Evolutionary conservation across 2,113 vertebrate species (phyloP), one percentile per base, ranked within the genome.

Genomic region (Rhinopomastus cyanomelas): DNA sequence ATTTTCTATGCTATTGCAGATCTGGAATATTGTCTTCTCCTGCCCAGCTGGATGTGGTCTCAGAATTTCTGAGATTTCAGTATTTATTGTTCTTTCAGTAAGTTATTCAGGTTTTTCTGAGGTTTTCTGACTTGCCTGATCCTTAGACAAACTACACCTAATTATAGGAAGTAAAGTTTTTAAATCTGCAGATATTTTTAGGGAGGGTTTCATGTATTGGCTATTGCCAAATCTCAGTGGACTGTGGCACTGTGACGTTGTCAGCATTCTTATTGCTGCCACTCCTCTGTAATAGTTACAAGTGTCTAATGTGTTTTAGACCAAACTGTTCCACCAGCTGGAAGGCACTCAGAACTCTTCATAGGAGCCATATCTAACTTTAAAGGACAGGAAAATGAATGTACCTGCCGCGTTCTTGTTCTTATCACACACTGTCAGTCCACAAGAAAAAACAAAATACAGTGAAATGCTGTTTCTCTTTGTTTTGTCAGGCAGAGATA

Each of bases 261-360:
- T 94, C 89, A 93, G 62, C 67, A 79, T 48, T 94, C 94, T 93
- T 91, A 84, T 76, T 95, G 73, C 57, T 95, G 72, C 26, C 76
- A 30, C 59, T 39, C 4, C 12, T 27, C 16, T 87, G 78, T 81
- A 81, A 69, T 53, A 62, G 51, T 75, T 81, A 81, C 46, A 81
- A 82, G 69, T 57, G 46, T 62, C 66, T 81, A 61, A 81, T 73
- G 65, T 59, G 88, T 87, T 87, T 93, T 27, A 73, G 74, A 53
- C 16, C 52, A 82, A 84, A 62, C 34, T 75, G 12, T 65, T 81
- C n/a, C 55, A 79, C 52, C 42, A 52, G 59, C 62, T 74, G 29
- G 46, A 48, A 94, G 29, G 16, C 73, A 51, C 19, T 5, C 27
- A 91, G 55, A 83, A 81, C 69, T 93, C 86, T 76, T 73, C 23